Percentiles rank a stretch among this genome's conserved stretches.
These are phyloP conservation scores for Pituophis catenifer DNA, from an alignment of 2,113 vertebrate species.

Conservation along the genomic window DNA sequence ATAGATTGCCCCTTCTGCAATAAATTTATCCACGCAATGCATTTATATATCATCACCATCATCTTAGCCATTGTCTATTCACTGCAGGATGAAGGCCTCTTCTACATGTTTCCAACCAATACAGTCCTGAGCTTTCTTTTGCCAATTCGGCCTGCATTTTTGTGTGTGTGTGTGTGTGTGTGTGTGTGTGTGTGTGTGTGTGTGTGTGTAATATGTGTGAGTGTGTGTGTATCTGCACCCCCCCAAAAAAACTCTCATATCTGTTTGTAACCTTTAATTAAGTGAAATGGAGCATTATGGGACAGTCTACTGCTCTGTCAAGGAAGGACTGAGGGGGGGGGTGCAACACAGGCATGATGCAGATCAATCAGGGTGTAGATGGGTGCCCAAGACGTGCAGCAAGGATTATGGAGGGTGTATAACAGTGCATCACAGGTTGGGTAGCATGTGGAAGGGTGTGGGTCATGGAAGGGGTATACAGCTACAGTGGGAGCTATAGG, in stretches of 20 bases:
- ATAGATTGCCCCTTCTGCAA: background rate
- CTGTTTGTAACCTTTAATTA: background rate
- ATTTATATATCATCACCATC: background rate
- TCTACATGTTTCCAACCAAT: too few relatives aligned
- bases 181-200: too few relatives aligned
- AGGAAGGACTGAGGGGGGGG: background rate
- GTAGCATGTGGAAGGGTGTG: background rate
- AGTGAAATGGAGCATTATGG: background rate
- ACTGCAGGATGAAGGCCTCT: too few relatives aligned
- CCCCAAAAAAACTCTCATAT: background rate
- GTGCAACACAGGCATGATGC: background rate
- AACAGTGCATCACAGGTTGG: background rate
- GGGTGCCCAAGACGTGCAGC: background rate
- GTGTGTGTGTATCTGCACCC: too few relatives aligned
- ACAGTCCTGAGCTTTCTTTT: too few relatives aligned
- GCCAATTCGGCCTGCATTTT: too few relatives aligned
- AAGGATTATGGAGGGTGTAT: background rate
- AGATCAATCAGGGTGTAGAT: background rate
- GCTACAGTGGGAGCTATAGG: background rate
- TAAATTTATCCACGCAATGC: background rate
- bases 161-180: too few relatives aligned
- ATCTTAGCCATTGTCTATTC: too few relatives aligned
- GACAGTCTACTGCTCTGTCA: background rate
- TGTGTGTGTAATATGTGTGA: too few relatives aligned
- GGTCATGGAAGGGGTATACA: background rate